Base-by-base conservation (phyloP, 2,797 vertebrate species). In the Brotula barbata region DNA sequence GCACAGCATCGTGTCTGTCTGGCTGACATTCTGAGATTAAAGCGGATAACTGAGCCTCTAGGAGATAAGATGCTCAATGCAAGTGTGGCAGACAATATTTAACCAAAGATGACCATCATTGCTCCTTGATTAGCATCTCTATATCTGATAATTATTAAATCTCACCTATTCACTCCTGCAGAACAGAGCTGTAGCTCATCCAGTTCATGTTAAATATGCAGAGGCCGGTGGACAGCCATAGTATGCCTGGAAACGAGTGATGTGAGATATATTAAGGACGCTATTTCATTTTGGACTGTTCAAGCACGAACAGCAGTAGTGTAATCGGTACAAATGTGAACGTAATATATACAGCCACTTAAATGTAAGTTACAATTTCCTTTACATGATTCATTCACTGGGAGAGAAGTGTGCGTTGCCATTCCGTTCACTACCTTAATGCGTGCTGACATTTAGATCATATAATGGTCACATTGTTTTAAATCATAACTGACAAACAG, bases 31-130 rank as follows among this genome's bases (percentile, higher is more conserved):
- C 43, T 36, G 44, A 46, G 25, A 37, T 49, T 37, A n/a, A 47
- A 21, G 34, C 42, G 17, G n/a, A 13, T 41, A 42, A 36, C 43
- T 65, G 44, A 44, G 40, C 11, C 37, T 48, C 2, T n/a, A 43
- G 43, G 49, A 33, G 31, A 7, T 6, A 6, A 33, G 9, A 55
- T 12, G 21, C 47, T 59, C 53, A 15, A 53, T 40, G 71, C 59
- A 50, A 56, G 44, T 2, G 33, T 33, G 58, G 47, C 55, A 57
- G 58, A 55, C 46, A 37, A 67, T 11, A 64, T 40, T 75, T 68
- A 84, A 85, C 80, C 86, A 87, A 85, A 88, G 80, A 85, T 23
- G 16, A 70, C 9, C 66, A 77, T 73, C 62, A 50, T 43, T 41
- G 47, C 49, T 70, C 53, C 69, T 78, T 79, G 63, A 71, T 52